These are phyloP conservation scores for Papilio aristodemus DNA, from an alignment of 1,140 invertebrate genomes.

Conservation along the genomic window DNA sequence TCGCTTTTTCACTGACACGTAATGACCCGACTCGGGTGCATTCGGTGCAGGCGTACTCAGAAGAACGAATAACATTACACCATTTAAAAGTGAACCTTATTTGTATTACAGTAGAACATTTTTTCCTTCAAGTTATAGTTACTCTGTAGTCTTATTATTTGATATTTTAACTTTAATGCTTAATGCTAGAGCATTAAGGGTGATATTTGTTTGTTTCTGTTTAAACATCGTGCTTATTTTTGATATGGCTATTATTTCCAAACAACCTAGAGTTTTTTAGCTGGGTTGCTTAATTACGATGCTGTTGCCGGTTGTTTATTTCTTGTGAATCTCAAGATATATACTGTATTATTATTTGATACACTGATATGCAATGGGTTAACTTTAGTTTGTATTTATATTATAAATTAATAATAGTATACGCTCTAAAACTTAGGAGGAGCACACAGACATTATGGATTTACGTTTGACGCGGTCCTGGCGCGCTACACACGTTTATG, in stretches of 20 bases:
- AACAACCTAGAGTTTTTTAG: slow-evolving; percentile 25
- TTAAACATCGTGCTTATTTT: not conserved
- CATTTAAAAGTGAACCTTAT: slow-evolving; percentile 10
- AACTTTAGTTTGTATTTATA: too few relatives aligned
- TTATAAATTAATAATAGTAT: too few relatives aligned
- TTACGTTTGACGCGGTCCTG: too few relatives aligned
- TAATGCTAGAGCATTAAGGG: not conserved
- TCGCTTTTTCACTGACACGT: slow-evolving; percentile 24
- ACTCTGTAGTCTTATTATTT: not conserved
- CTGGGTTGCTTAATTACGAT: slow-evolving; percentile 6
- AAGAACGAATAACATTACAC: not conserved
- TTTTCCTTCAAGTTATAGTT: slow-evolving; percentile 3
- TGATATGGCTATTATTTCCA: slow-evolving; percentile 20
- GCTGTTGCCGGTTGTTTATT: not conserved
- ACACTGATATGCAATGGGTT: not conserved
- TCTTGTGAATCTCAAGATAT: not conserved
- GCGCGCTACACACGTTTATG: too few relatives aligned
- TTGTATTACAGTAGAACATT: not conserved
- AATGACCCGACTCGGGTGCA: slow-evolving; percentile 25
- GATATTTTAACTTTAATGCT: not conserved
- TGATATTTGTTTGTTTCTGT: not conserved
- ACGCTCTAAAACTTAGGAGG: too few relatives aligned
- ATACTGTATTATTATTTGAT: not conserved
- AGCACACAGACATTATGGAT: too few relatives aligned
- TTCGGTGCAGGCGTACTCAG: slow-evolving; percentile 27